Conservation (phyloP, 2,888 invertebrate genomes). For the Ptilodon capucinus region DNA sequence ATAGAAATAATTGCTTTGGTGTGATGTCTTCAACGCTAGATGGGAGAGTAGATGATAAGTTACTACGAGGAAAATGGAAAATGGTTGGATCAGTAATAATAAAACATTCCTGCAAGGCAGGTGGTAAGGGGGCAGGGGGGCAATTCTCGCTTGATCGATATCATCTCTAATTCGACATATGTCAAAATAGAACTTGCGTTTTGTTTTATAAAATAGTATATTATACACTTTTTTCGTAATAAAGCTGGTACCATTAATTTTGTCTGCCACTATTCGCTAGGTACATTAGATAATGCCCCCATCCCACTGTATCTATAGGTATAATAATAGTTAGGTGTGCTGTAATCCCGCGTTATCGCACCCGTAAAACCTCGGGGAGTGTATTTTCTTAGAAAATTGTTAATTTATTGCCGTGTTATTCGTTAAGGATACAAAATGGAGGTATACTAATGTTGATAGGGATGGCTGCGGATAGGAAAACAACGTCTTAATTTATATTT, state of each 20-base stretch:
- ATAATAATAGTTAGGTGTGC: conserved; percentile 24
- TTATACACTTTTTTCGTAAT: background rate
- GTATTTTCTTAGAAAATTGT: conserved; percentile 40
- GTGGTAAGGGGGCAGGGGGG: too few species aligned
- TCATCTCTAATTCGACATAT: too few species aligned
- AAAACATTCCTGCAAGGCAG: too few species aligned
- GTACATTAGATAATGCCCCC: conserved; percentile 35
- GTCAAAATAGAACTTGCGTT: too few species aligned
- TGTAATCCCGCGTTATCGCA: conserved; percentile 20
- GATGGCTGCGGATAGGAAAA: background rate
- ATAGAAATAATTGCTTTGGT: too few species aligned
- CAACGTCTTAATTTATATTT: background rate
- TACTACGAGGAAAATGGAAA: too few species aligned
- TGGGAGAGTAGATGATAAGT: too few species aligned
- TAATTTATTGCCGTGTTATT: conserved; percentile 53
- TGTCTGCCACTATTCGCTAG: conserved; percentile 12
- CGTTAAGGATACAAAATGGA: conserved; percentile 16
- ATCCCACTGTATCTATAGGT: conserved; percentile 14
- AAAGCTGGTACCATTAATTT: conserved; percentile 20
- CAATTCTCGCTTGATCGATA: too few species aligned
- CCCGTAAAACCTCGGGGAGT: conserved; percentile 22
- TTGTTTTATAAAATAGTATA: too few species aligned
- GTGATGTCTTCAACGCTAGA: too few species aligned
- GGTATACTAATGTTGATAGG: conserved; percentile 20
- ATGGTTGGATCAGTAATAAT: too few species aligned